Evolutionary conservation across 2,888 invertebrate genomes (phyloP).

Genomic region (Trissolcus japonicus): DNA sequence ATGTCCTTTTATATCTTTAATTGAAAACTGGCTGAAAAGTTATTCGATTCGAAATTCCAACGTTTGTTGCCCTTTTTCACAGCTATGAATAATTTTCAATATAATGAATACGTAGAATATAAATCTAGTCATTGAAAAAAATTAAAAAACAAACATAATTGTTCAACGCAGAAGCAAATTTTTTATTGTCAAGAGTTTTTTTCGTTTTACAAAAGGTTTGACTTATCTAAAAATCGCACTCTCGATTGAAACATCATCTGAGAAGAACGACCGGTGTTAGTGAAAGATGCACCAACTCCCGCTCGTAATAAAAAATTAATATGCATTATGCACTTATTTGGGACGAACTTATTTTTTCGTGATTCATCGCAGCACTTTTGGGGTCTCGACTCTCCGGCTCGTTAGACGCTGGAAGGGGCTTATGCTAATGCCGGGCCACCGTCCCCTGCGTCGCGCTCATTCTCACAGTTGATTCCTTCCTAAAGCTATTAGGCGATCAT

Average conservation of each 20-base stretch:
- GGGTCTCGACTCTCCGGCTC: constrained; percentile 73
- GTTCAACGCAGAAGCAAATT: too few species aligned
- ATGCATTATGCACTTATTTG: constrained; percentile 56
- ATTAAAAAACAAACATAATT: too few species aligned
- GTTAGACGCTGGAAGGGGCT: constrained; percentile 70
- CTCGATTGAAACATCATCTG: too few species aligned
- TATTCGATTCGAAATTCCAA: too few species aligned
- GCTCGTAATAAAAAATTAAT: constrained; percentile 43
- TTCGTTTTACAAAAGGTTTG: too few species aligned
- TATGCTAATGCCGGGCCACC: constrained; percentile 74
- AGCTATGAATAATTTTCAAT: too few species aligned
- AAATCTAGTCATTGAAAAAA: too few species aligned
- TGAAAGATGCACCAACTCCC: constrained; percentile 17
- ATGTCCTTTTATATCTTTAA: constrained; percentile 1
- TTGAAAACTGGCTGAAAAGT: too few species aligned
- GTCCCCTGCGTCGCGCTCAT: constrained; percentile 58
- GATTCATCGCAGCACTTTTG: constrained; percentile 72
- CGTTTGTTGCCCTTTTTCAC: too few species aligned
- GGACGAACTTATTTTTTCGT: constrained; percentile 55
- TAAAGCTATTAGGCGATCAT: constrained; percentile 76
- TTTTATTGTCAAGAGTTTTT: too few species aligned
- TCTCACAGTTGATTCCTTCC: constrained; percentile 73
- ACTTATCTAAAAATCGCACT: too few species aligned
- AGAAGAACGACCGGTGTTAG: neutral
- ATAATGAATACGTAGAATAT: too few species aligned